Evolutionary conservation across 1,140 invertebrate genomes (phyloP).

Genomic region (Drosophila subobscura): DNA sequence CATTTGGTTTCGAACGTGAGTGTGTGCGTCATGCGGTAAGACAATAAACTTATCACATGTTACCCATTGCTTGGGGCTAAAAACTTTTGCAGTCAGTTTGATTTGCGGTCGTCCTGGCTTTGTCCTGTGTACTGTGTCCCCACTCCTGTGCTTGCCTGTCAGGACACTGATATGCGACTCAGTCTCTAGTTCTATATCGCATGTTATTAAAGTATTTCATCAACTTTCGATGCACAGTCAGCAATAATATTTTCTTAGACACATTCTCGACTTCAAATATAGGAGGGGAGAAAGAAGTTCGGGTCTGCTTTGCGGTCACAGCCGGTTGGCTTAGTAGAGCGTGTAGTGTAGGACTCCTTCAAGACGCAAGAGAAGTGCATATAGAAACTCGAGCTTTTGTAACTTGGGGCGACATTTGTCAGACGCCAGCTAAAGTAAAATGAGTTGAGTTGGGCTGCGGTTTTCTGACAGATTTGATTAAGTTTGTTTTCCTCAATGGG

Average conservation of each 20-base stretch:
- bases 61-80: constrained; percentile 51
- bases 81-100: constrained; percentile 75
- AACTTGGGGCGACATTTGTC: constrained; percentile 66
- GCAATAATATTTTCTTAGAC: constrained; percentile 77
- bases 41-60: constrained; percentile 82
- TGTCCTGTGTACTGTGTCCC: constrained; percentile 17
- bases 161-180: constrained; percentile 72
- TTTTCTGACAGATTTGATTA: constrained; percentile 71
- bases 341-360: constrained; percentile 30
- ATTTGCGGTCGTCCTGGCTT: constrained; percentile 65
- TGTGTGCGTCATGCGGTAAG: constrained; percentile 62
- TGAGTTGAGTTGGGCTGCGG: constrained; percentile 61
- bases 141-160: constrained; percentile 47
- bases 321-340: constrained; percentile 27
- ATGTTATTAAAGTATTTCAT: constrained; percentile 60
- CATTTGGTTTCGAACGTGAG: constrained; percentile 6
- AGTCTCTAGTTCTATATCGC: constrained; percentile 17
- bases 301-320: constrained; percentile 52
- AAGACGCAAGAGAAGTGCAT: constrained; percentile 48
- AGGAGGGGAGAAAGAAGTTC: neutral
- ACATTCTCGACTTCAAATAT: constrained; percentile 51
- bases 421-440: constrained; percentile 28
- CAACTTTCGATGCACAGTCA: constrained; percentile 60
- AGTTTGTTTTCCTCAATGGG: constrained; percentile 47
- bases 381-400: constrained; percentile 38